These are phyloP conservation scores for Engystomops pustulosus DNA, from an alignment of 2,113 vertebrate species.

Conservation along the genomic window DNA sequence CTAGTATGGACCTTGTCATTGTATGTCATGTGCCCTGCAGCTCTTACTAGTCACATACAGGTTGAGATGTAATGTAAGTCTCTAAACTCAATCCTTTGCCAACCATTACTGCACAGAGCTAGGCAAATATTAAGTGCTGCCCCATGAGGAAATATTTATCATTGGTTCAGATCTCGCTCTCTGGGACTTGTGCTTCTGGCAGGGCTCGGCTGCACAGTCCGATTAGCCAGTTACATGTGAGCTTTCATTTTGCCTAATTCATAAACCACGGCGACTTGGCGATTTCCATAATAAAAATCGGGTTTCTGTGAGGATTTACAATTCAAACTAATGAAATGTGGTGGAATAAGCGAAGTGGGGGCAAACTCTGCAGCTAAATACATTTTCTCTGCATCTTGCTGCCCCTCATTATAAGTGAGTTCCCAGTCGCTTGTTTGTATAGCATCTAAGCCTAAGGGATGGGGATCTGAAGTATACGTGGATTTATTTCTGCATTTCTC, in stretches of 20 bases:
- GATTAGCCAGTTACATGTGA: conserved; percentile 3
- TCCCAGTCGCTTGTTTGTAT: background rate
- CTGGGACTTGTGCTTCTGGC: background rate
- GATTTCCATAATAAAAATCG: conserved; percentile 40
- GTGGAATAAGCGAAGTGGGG: background rate
- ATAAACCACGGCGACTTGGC: conserved; percentile 18
- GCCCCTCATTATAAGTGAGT: background rate
- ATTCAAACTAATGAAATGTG: conserved; percentile 22
- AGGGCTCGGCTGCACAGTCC: conserved; percentile 6
- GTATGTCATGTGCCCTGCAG: no score
- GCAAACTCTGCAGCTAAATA: background rate
- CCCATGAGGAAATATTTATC: background rate
- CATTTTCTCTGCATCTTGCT: background rate
- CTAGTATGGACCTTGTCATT: no score
- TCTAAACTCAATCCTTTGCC: background rate
- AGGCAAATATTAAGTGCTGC: background rate
- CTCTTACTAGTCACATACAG: background rate
- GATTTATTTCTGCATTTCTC: background rate
- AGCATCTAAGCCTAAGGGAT: background rate
- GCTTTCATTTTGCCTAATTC: conserved; percentile 33
- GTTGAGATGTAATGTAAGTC: background rate
- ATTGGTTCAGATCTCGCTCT: background rate
- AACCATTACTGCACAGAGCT: background rate
- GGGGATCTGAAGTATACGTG: background rate
- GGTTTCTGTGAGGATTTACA: conserved; percentile 20